Evolutionary conservation across 2,888 invertebrate genomes (phyloP).

Genomic region (Entomobrya multifasciata): DNA sequence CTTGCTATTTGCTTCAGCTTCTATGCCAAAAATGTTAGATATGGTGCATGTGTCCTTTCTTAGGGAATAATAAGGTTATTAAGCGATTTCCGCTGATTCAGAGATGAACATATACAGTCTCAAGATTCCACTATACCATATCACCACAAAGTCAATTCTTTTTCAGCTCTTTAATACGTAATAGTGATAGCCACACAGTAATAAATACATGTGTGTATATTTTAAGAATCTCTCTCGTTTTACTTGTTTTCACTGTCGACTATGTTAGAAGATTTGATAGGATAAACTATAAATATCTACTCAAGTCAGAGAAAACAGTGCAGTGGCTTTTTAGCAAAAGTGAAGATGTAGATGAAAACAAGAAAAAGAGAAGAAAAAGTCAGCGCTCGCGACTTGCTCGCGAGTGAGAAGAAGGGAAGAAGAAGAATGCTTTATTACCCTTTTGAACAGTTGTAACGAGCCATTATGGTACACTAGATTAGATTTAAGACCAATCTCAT

Average conservation of each 20-base stretch:
- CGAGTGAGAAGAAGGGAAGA: slow-evolving; percentile 31
- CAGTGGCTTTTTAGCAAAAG: slow-evolving; percentile 23
- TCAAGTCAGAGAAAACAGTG: background rate
- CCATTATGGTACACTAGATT: slow-evolving; percentile 73
- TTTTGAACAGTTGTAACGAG: slow-evolving; percentile 73
- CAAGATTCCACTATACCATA: no score
- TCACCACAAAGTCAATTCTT: slow-evolving; percentile 16
- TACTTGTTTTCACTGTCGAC: background rate
- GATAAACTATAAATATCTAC: slow-evolving; percentile 32
- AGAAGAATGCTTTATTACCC: slow-evolving; percentile 72
- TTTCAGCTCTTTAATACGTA: background rate
- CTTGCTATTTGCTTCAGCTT: background rate
- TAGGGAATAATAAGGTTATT: slow-evolving; percentile 48
- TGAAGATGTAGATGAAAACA: slow-evolving; percentile 24
- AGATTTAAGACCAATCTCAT: slow-evolving; percentile 72
- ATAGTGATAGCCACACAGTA: background rate
- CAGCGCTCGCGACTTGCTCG: background rate
- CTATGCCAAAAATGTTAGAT: no score
- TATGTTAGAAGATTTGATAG: slow-evolving; percentile 19
- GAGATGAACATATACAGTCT: slow-evolving; percentile 19
- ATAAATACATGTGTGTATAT: slow-evolving; percentile 30
- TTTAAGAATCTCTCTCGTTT: background rate
- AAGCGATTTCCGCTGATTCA: slow-evolving; percentile 57
- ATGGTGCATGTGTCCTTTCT: background rate
- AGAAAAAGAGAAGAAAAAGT: slow-evolving; percentile 1